A percentile compares a stretch with the other conserved stretches of the same genome.
phyloP scores from a whole-genome alignment of 2,888 invertebrate genomes.

The Crocallis elinguaria region DNA sequence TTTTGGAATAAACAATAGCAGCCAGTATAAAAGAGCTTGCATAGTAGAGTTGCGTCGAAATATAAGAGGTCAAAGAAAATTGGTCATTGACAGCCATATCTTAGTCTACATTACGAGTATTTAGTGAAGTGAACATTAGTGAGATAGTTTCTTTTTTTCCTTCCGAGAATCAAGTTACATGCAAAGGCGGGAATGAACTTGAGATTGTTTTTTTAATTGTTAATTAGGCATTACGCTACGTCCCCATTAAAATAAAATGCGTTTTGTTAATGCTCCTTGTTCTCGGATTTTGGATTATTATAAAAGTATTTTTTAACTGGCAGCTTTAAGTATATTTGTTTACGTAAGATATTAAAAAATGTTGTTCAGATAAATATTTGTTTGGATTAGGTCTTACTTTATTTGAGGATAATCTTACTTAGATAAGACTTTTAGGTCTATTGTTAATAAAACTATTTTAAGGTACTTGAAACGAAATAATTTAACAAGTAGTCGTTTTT shows the following conservation, averaged over 20 bases:
- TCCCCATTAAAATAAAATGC: constrained; percentile 52
- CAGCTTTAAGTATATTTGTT: constrained; percentile 15
- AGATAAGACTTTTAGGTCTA: too few relatives aligned
- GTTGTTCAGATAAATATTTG: not conserved
- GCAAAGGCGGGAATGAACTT: constrained; percentile 57
- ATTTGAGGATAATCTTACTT: too few relatives aligned
- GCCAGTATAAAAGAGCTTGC: constrained; percentile 35
- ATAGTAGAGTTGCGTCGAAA: constrained; percentile 11
- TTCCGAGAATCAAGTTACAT: constrained; percentile 66
- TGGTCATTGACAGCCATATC: constrained; percentile 56
- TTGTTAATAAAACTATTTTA: too few relatives aligned
- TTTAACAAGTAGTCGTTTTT: too few relatives aligned
- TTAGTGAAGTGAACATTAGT: constrained; percentile 63
- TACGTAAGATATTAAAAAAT: constrained; percentile 12
- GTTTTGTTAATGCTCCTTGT: constrained; percentile 53
- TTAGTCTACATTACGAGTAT: constrained; percentile 61
- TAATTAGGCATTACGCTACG: constrained; percentile 61
- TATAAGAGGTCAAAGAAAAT: constrained; percentile 41
- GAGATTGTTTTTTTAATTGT: constrained; percentile 50
- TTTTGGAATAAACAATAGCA: constrained; percentile 39
- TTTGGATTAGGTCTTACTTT: not conserved
- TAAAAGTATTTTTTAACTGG: constrained; percentile 40
- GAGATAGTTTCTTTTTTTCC: constrained; percentile 55
- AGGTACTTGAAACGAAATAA: too few relatives aligned
- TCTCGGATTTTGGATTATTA: constrained; percentile 37